Base-by-base conservation (phyloP, 2,888 invertebrate species). In the Druceiella hillmani region DNA sequence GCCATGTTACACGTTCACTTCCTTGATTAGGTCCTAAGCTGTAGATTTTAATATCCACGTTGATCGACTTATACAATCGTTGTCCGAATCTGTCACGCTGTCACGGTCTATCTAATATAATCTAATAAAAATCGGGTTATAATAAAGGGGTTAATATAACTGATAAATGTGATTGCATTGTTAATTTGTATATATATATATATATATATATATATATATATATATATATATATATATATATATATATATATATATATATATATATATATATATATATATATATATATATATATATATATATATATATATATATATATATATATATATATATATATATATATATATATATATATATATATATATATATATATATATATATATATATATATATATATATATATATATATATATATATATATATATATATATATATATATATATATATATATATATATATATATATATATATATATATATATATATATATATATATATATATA, bases 291-390 rank as follows among this genome's bases (percentile, higher is more conserved):
- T 33, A 33, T 33, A 33, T 33, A 33, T 33, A 33, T 33, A 33
- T 27, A 33, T 33, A 33, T 33, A 33, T 33, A 33, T 33, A 33
- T 33, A 33, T 33, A 33, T 26, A 25, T 33, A 33, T 33, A 33
- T 33, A 25, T 33, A 33, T 33, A 33, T 33, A 33, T 33, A 33
- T 33, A 33, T 33, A 33, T 33, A 33, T 26, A 33, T 33, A 33
- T 33, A 33, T 33, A 33, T 33, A 33, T 33, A 33, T 33, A 33
- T 33, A 27, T 33, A 33, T 33, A 33, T 33, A 26, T 33, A 33
- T 33, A 33, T 33, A 33, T 20, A 20, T 20, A 20, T 20, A 20
- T 20, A 20, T 20, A 20, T 20, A 20, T 20, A 20, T 20, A 20
- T 33, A 27, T 33, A 33, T 33, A 11, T 33, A 33, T 33, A 33